Percentiles rank a stretch among this genome's conserved stretches.
Conservation (phyloP, 2,888 invertebrate genomes). For the Kuschelorhynchus macadamiae region DNA sequence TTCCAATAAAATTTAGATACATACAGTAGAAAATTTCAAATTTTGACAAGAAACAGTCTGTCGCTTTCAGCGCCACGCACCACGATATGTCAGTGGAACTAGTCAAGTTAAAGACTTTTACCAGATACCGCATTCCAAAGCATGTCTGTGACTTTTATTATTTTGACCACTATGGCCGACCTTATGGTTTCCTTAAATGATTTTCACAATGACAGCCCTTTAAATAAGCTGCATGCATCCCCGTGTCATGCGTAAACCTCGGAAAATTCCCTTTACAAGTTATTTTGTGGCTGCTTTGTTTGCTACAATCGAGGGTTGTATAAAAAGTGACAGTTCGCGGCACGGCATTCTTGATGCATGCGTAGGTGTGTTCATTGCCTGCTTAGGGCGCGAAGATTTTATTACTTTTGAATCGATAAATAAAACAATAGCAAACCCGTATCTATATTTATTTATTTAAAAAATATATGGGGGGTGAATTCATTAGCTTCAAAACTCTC, state of each 20-base stretch:
- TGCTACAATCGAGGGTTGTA: constrained; percentile 34
- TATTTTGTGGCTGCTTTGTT: constrained; percentile 39
- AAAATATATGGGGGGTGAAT: background rate
- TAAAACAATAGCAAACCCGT: constrained; percentile 27
- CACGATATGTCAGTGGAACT: constrained; percentile 46
- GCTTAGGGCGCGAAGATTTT: constrained; percentile 34
- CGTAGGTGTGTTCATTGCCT: constrained; percentile 48
- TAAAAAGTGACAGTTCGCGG: constrained; percentile 48
- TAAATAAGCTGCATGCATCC: constrained; percentile 25
- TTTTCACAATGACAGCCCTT: constrained; percentile 28
- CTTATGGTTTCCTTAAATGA: constrained; percentile 45
- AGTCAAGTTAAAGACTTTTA: constrained; percentile 41
- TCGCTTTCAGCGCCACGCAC: constrained; percentile 44
- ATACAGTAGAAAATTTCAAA: constrained; percentile 24
- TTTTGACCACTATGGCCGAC: constrained; percentile 36
- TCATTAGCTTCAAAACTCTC: too few species aligned
- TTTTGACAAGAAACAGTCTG: constrained; percentile 42
- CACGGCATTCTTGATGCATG: constrained; percentile 48
- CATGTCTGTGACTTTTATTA: constrained; percentile 46
- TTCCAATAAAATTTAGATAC: constrained; percentile 31
- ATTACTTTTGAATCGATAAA: constrained; percentile 41
- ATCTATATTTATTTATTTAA: constrained; percentile 7
- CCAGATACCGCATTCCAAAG: constrained; percentile 46
- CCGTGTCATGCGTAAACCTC: constrained; percentile 1
- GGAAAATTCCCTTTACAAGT: constrained; percentile 18